These are phyloP conservation scores for Agrochola circellaris DNA, from an alignment of 2,888 invertebrate genomes.

Conservation along the genomic window DNA sequence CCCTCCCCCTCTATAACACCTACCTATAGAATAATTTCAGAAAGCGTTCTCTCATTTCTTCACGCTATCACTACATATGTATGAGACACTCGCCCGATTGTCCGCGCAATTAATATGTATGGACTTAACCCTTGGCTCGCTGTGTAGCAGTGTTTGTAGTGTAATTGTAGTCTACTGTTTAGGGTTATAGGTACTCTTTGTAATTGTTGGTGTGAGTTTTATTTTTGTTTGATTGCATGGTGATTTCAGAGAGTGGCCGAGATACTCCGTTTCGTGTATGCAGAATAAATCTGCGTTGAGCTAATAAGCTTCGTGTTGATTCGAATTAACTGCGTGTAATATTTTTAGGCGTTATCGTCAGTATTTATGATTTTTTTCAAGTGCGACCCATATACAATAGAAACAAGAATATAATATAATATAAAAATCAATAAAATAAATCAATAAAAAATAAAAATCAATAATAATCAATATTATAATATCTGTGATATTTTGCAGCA, in stretches of 20 bases:
- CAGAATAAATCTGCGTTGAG: background rate
- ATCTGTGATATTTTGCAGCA: too few relatives aligned
- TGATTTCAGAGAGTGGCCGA: background rate
- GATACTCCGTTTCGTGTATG: background rate
- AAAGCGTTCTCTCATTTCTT: constrained; percentile 62
- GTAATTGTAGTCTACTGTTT: constrained; percentile 41
- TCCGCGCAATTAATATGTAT: constrained; percentile 75
- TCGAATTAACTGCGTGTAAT: background rate
- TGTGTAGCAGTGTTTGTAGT: constrained; percentile 13
- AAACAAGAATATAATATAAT: too few relatives aligned
- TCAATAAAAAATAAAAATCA: too few relatives aligned
- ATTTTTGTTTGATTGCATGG: constrained; percentile 1
- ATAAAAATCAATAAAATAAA: too few relatives aligned
- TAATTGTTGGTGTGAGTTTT: constrained; percentile 28
- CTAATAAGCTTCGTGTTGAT: background rate
- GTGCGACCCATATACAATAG: background rate
- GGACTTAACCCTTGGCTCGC: constrained; percentile 60
- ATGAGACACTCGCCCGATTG: constrained; percentile 67
- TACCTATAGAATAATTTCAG: constrained; percentile 61
- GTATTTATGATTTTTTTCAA: background rate
- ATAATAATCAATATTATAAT: too few relatives aligned
- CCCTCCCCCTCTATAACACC: background rate
- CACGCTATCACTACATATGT: constrained; percentile 67
- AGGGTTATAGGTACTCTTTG: constrained; percentile 52
- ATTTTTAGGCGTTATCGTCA: background rate